phyloP scores from a whole-genome alignment of 2,888 invertebrate species.

The Ligdia adustata region DNA sequence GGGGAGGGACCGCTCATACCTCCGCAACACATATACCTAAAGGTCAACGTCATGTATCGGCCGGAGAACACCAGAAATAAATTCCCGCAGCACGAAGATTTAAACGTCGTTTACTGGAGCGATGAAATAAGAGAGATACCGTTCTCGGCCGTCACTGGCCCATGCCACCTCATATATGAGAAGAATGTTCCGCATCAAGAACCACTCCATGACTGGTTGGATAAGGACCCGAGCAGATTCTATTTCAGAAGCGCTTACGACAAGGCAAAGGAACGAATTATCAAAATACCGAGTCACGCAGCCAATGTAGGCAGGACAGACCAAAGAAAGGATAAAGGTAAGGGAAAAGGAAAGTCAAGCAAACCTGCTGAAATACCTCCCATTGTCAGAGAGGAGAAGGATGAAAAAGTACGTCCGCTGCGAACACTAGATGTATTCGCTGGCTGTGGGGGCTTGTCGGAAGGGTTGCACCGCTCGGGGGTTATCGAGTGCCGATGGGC shows the following conservation, averaged over 20 bases:
- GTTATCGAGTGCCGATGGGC: slow-evolving; percentile 90
- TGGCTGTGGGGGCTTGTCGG: slow-evolving; percentile 93
- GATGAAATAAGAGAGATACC: slow-evolving; percentile 87
- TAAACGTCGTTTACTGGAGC: slow-evolving; percentile 91
- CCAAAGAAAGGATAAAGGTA: slow-evolving; percentile 41
- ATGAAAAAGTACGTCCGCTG: slow-evolving; percentile 83
- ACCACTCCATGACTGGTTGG: slow-evolving; percentile 84
- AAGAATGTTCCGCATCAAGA: slow-evolving; percentile 84
- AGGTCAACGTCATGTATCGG: slow-evolving; percentile 88
- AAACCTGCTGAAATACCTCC: slow-evolving; percentile 51
- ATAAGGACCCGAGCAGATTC: slow-evolving; percentile 87
- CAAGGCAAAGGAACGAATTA: slow-evolving; percentile 76
- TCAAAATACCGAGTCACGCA: slow-evolving; percentile 86
- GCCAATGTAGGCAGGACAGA: neutral
- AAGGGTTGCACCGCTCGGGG: slow-evolving; percentile 88
- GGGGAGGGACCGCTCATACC: slow-evolving; percentile 78
- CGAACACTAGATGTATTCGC: slow-evolving; percentile 92
- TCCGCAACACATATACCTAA: slow-evolving; percentile 85
- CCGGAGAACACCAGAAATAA: slow-evolving; percentile 89
- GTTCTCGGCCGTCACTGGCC: slow-evolving; percentile 86
- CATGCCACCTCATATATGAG: slow-evolving; percentile 87
- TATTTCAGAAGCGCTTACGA: slow-evolving; percentile 90
- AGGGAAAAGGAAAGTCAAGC: slow-evolving; percentile 76
- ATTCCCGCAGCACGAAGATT: slow-evolving; percentile 85
- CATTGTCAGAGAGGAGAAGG: slow-evolving; percentile 48